Evolutionary conservation across 2,797 vertebrate species (phyloP), one percentile per base, ranked within the genome.

Genomic region (Clarias platycephalus): DNA sequence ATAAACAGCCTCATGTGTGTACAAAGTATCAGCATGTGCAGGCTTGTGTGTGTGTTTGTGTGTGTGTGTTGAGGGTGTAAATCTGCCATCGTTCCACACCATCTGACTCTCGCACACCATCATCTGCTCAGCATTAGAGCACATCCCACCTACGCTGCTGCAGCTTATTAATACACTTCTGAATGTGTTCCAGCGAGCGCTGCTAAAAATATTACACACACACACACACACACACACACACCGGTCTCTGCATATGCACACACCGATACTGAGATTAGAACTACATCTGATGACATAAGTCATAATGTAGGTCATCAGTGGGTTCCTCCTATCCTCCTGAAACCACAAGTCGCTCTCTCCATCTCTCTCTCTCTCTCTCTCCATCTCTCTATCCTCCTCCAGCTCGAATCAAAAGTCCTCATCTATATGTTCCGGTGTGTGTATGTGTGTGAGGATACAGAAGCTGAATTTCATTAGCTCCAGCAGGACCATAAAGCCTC

Each of bases 391-490:
- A 7, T 40, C 37, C 20, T 40, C 67, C 67, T 40, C 67, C 37
- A 53, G 24, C 40, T 53, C 13, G 26, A 53, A 44, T 26, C 44
- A 72, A 72, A 49, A n/a, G 24, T 16, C 70, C 49, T 53, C 40
- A 49, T 55, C 26, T 55, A 7, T 31, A 31, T 12, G n/a, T 75
- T 20, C n/a, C 6, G 24, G 78, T 88, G 87, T 89, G 90, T 88
- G 90, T 49, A 16, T 31, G 49, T 87, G 91, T 90, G 90, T 90
- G 89, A 83, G 68, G 88, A 92, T 89, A 89, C 87, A 93, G 90
- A 91, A 83, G 72, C 72, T 31, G 87, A 84, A 84, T 77, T 63
- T 76, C 63, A 84, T 84, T 84, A 68, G 74, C 24, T 76, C 44
- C 86, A 89, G 67, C 80, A 60, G 80, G 84, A 82, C 87, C 90